Evolutionary conservation across 2,888 invertebrate species (phyloP).

Genomic region (Philaethria dido): DNA sequence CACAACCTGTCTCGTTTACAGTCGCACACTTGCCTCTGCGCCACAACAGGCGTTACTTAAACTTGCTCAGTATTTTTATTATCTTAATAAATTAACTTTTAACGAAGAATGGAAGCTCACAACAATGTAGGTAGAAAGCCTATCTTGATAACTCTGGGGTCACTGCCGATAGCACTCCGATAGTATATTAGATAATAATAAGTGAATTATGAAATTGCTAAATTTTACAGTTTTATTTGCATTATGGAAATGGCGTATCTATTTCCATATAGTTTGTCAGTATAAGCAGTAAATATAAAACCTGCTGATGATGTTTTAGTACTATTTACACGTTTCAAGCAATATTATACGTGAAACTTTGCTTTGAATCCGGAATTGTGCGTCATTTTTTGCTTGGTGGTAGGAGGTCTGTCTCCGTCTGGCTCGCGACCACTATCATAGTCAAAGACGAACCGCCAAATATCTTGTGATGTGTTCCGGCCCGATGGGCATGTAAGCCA

Average conservation of each 20-base stretch:
- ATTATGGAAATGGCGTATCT: constrained; percentile 4
- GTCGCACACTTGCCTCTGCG: no score
- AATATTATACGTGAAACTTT: no score
- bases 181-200: constrained; percentile 25
- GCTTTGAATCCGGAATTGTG: no score
- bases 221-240: constrained; percentile 6
- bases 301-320: background rate
- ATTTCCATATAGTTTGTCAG: background rate
- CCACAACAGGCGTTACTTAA: no score
- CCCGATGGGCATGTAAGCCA: no score
- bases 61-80: background rate
- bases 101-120: constrained; percentile 27
- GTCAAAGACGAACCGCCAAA: no score
- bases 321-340: background rate
- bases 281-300: background rate
- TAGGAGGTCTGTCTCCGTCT: no score
- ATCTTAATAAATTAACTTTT: background rate
- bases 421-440: no score
- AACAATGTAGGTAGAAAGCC: constrained; percentile 29
- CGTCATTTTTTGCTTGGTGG: no score
- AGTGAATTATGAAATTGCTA: constrained; percentile 12
- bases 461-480: no score
- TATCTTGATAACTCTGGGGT: constrained; percentile 31
- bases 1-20: no score
- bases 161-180: constrained; percentile 21